phyloP scores from a whole-genome alignment of 2,797 vertebrate species.

The Sebastolobus altivelis region DNA sequence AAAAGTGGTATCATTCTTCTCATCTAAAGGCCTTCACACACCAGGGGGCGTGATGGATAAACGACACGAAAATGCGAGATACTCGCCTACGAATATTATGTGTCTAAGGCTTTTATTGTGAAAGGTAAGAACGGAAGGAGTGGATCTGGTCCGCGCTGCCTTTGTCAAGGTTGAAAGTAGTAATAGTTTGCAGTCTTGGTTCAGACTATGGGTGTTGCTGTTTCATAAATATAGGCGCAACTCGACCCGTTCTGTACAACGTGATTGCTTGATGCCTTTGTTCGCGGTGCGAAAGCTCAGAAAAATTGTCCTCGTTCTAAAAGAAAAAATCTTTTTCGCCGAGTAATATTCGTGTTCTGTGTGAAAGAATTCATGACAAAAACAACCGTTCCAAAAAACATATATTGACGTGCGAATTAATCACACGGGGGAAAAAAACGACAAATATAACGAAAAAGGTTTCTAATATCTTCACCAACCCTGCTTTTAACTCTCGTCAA shows the following conservation, averaged over 20 bases:
- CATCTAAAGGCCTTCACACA: not conserved
- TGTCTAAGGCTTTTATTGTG: too few relatives aligned
- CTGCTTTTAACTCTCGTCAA: not conserved
- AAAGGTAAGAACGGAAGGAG: not conserved
- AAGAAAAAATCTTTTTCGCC: not conserved
- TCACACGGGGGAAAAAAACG: fast-evolving
- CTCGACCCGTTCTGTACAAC: not conserved
- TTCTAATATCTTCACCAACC: too few relatives aligned
- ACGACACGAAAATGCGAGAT: too few relatives aligned
- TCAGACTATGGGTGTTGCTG: too few relatives aligned
- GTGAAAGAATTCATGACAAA: not conserved
- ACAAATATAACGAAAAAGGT: too few relatives aligned
- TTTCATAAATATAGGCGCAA: not conserved
- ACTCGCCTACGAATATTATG: too few relatives aligned
- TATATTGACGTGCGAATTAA: fast-evolving
- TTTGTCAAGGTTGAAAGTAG: not conserved
- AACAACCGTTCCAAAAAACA: not conserved
- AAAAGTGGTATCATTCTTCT: not conserved
- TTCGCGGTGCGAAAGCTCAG: not conserved
- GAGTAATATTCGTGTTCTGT: not conserved
- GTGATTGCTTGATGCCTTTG: not conserved
- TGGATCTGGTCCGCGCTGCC: not conserved
- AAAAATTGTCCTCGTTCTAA: not conserved
- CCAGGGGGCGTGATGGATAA: too few relatives aligned
- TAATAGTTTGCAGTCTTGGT: not conserved